Percentiles rank a stretch among this genome's conserved stretches.
These are phyloP conservation scores for Brachirus orientalis DNA, from an alignment of 2,113 vertebrate genomes.

Conservation along the genomic window DNA sequence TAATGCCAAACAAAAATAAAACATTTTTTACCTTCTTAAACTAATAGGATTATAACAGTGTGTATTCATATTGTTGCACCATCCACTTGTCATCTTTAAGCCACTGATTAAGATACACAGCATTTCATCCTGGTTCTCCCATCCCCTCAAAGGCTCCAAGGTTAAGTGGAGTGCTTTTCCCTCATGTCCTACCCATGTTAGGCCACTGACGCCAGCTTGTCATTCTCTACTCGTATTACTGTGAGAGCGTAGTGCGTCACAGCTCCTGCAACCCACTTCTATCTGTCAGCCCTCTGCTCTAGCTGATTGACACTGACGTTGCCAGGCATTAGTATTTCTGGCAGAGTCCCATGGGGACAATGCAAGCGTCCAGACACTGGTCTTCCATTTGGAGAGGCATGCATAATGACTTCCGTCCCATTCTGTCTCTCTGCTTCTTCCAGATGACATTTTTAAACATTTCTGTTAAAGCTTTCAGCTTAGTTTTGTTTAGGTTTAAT, in stretches of 20 bases:
- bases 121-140: conserved; percentile 1
- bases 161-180: conserved; percentile 63
- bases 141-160: conserved; percentile 28
- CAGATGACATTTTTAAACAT: conserved; percentile 4
- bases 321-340: conserved; percentile 47
- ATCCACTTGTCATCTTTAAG: conserved; percentile 30
- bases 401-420: conserved; percentile 35
- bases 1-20: too few species aligned
- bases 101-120: conserved; percentile 27
- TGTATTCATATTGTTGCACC: conserved; percentile 19
- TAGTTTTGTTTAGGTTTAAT: background rate
- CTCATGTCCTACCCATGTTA: conserved; percentile 53
- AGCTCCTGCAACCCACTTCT: conserved; percentile 52
- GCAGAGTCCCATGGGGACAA: conserved; percentile 39
- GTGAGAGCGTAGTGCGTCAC: conserved; percentile 57
- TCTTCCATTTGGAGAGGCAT: conserved; percentile 62
- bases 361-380: conserved; percentile 44
- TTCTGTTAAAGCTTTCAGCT: background rate
- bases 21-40: background rate
- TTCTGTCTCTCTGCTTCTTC: conserved; percentile 19
- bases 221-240: conserved; percentile 57
- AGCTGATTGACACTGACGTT: conserved; percentile 63
- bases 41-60: background rate
- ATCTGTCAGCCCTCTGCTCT: conserved; percentile 52
- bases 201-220: conserved; percentile 62